Evolutionary conservation across 2,888 invertebrate species (phyloP).

Genomic region (Meganola albula): DNA sequence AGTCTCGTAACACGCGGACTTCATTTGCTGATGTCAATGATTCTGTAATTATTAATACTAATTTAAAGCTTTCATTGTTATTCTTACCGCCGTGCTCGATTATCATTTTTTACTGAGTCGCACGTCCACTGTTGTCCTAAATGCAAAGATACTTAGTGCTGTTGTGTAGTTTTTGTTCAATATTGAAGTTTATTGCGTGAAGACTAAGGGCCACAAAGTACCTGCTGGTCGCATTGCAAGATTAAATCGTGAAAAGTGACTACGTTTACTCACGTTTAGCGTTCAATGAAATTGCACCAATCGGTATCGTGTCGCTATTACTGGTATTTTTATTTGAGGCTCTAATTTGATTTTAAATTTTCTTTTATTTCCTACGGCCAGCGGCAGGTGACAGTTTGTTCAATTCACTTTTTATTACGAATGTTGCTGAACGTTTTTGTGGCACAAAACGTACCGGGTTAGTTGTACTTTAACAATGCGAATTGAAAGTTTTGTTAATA

Average conservation of each 20-base stretch:
- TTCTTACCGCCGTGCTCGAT: slow-evolving; percentile 54
- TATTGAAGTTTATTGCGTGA: slow-evolving; percentile 37
- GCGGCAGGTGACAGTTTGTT: slow-evolving; percentile 50
- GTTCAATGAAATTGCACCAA: slow-evolving; percentile 72
- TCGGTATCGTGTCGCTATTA: slow-evolving; percentile 66
- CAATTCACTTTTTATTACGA: slow-evolving; percentile 31
- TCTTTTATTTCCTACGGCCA: slow-evolving; percentile 44
- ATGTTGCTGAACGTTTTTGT: slow-evolving; percentile 10
- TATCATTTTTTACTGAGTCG: slow-evolving; percentile 56
- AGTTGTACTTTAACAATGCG: neutral
- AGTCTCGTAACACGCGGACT: slow-evolving; percentile 46
- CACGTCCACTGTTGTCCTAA: slow-evolving; percentile 56
- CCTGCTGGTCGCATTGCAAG: slow-evolving; percentile 35
- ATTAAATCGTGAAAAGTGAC: slow-evolving; percentile 50
- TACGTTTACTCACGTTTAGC: slow-evolving; percentile 71
- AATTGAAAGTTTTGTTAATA: neutral
- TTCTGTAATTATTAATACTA: slow-evolving; percentile 69
- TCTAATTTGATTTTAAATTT: slow-evolving; percentile 56
- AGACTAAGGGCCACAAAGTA: slow-evolving; percentile 37
- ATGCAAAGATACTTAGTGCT: slow-evolving; percentile 35
- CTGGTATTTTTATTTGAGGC: slow-evolving; percentile 64
- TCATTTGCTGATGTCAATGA: slow-evolving; percentile 62
- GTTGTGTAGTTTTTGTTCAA: slow-evolving; percentile 27
- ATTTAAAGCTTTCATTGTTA: slow-evolving; percentile 70
- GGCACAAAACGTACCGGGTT: neutral